Evolutionary conservation across 2,888 invertebrate species (phyloP).

Genomic region (Cosmia pyralina): DNA sequence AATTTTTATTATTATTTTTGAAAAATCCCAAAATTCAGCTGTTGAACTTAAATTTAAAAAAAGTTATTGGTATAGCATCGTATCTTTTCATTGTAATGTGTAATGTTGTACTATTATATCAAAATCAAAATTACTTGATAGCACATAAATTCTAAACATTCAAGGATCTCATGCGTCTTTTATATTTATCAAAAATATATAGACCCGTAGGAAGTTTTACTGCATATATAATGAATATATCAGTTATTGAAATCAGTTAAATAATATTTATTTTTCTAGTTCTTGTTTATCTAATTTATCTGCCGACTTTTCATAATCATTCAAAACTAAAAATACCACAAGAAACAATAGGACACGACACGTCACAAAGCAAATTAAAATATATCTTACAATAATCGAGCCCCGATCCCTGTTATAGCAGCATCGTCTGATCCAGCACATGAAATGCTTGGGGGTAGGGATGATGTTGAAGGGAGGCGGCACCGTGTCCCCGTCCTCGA

Average conservation of each 20-base stretch:
- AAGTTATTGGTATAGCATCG: too few relatives aligned
- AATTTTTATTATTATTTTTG: too few relatives aligned
- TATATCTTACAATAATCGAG: conserved; percentile 82
- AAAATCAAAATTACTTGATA: too few relatives aligned
- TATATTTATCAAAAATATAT: too few relatives aligned
- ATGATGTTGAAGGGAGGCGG: conserved; percentile 98
- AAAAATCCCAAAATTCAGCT: too few relatives aligned
- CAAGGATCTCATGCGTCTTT: too few relatives aligned
- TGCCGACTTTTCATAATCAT: not conserved
- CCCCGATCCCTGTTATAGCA: conserved; percentile 79
- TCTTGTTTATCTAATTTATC: not conserved
- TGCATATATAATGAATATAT: too few relatives aligned
- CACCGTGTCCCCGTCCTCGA: conserved; percentile 97
- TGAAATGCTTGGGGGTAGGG: conserved; percentile 94
- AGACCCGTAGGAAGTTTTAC: too few relatives aligned
- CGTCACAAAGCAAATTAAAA: not conserved
- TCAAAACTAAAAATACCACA: not conserved
- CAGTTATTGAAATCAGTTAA: not conserved
- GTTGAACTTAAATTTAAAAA: too few relatives aligned
- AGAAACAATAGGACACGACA: not conserved
- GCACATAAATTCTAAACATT: too few relatives aligned
- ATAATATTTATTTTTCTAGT: not conserved
- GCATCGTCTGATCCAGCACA: conserved; percentile 80
- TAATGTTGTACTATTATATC: too few relatives aligned
- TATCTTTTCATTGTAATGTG: too few relatives aligned